A percentile compares a stretch with the other conserved stretches of the same genome.
phyloP scores from a whole-genome alignment of 2,113 vertebrate genomes.

The Pleuronectes platessa region DNA sequence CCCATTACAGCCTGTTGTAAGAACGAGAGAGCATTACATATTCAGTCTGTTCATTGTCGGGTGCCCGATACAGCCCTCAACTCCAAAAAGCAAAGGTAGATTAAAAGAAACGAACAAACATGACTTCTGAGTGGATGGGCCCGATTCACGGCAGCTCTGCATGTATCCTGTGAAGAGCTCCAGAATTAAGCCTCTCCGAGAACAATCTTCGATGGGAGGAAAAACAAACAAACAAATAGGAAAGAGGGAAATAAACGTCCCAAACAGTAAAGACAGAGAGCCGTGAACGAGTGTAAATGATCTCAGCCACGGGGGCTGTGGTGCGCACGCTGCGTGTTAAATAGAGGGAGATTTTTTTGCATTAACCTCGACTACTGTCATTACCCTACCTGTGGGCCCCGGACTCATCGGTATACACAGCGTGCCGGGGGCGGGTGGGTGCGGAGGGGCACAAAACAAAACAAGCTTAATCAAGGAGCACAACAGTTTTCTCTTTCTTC shows the following conservation, averaged over 20 bases:
- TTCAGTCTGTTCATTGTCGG: slow-evolving; percentile 30
- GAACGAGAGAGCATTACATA: slow-evolving; percentile 28
- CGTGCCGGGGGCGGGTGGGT: slow-evolving; percentile 47
- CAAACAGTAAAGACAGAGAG: slow-evolving; percentile 41
- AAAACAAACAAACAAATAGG: slow-evolving; percentile 10
- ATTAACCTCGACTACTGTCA: slow-evolving; percentile 73
- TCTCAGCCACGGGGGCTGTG: slow-evolving; percentile 36
- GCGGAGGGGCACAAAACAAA: slow-evolving; percentile 50
- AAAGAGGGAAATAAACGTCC: slow-evolving; percentile 9
- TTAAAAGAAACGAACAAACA: background rate
- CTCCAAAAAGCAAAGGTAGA: background rate
- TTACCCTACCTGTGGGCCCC: slow-evolving; percentile 70
- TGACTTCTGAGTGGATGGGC: background rate
- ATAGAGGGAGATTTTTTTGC: slow-evolving; percentile 58
- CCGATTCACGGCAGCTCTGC: slow-evolving; percentile 10
- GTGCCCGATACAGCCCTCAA: slow-evolving; percentile 7
- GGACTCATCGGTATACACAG: slow-evolving; percentile 66
- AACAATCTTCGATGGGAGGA: slow-evolving; percentile 17
- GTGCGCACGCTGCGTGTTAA: slow-evolving; percentile 66
- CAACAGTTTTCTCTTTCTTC: slow-evolving; percentile 73
- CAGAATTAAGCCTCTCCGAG: slow-evolving; percentile 6
- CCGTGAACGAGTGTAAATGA: slow-evolving; percentile 56
- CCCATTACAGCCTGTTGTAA: slow-evolving; percentile 56
- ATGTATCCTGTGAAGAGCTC: slow-evolving; percentile 20
- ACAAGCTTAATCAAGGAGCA: slow-evolving; percentile 76